Evolutionary conservation across 2,113 vertebrate species (phyloP), one percentile per base, ranked within the genome.

Genomic region (Calidris pygmaea): DNA sequence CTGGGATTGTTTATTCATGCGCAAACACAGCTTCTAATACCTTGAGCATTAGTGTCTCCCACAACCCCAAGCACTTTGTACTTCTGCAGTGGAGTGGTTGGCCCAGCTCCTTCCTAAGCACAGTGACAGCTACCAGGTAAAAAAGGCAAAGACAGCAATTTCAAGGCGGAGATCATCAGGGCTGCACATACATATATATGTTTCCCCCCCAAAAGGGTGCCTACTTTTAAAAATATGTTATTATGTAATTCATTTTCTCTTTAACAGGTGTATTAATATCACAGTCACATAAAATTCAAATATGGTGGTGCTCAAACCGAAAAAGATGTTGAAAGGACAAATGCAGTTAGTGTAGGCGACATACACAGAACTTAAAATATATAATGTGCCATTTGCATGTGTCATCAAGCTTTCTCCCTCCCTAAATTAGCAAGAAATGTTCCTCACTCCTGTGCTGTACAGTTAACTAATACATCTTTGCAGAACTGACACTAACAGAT

Each of bases 341-440:
- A 91, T 73, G 87, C 37, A 94, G 90, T 90, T 72, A 70, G 96
- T 90, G 94, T 96, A 79, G 96, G 96, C 58, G 66, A 95, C 86
- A 76, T n/a, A 90, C 37, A 96, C 9, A 5, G 91, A 87, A 90
- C 96, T 96, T 95, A 85, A 97, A 97, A 96, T 96, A 96, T n/a
- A 89, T 87, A 85, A 93, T 91, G 92, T 94, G 91, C 77, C 77
- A 95, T 95, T 96, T 93, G 91, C 92, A 96, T 95, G 80, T 95
- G 96, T 97, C 96, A 96, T 78, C 92, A 82, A 93, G 89, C 77
- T 95, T 96, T 92, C 91, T 96, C 84, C 81, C 77, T 97, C 92
- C 91, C 67, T 95, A 92, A 92, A 95, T 94, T 96, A 96, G 91
- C 92, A 96, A 93, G 84, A 89, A 95, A 76, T 89, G 91, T 96